Conservation (phyloP, 2,113 vertebrate species). For the Nerophis ophidion region DNA sequence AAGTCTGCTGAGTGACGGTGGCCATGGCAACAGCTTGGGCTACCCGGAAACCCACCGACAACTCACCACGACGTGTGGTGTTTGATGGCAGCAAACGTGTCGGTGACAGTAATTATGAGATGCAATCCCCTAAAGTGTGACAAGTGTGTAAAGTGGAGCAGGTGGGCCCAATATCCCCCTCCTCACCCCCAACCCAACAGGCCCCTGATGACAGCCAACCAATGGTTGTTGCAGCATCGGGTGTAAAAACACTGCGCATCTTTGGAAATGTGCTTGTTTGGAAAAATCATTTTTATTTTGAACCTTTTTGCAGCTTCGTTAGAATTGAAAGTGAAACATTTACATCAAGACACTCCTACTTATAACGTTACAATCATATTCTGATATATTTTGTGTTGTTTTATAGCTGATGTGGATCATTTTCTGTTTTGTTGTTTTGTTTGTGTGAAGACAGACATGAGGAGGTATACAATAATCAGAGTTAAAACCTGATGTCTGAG, state of each 20-base stretch:
- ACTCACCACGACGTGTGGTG: conserved; percentile 47
- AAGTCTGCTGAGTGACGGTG: conserved; percentile 70
- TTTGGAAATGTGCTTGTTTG: conserved; percentile 11
- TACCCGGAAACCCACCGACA: conserved; percentile 32
- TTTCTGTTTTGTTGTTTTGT: no score
- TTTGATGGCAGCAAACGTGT: conserved; percentile 64
- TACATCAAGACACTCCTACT: no score
- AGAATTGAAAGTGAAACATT: no score
- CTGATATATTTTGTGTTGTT: no score
- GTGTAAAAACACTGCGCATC: conserved; percentile 36
- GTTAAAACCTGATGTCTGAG: no score
- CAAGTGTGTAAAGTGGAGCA: conserved; percentile 68
- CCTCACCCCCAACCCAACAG: conserved; percentile 31
- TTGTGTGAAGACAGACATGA: no score
- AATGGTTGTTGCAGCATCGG: conserved; percentile 33
- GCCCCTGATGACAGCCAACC: conserved; percentile 20
- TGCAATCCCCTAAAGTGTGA: conserved; percentile 62
- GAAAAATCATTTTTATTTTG: not conserved
- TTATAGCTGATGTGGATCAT: no score
- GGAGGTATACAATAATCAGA: no score
- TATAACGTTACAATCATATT: no score
- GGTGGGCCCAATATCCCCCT: conserved; percentile 56
- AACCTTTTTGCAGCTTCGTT: no score
- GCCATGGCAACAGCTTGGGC: conserved; percentile 64
- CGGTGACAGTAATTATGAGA: conserved; percentile 58